Evolutionary conservation across 2,888 invertebrate species (phyloP).

Genomic region (Geophilus truncorum): DNA sequence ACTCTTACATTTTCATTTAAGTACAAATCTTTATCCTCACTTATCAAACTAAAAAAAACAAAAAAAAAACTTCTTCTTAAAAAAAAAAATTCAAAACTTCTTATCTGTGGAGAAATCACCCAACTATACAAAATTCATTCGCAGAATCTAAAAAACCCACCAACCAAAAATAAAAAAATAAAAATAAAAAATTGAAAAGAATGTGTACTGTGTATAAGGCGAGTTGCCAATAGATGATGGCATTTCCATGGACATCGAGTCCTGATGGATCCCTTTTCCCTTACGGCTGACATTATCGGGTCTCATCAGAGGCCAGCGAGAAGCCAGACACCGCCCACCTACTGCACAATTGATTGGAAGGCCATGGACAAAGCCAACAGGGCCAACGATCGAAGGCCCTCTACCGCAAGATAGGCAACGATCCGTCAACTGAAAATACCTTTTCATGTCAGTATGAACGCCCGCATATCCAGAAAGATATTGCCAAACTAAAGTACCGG

Average conservation of each 20-base stretch:
- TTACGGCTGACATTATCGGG: slow-evolving; percentile 7
- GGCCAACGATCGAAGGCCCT: neutral
- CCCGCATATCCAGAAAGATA: neutral
- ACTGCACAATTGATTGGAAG: slow-evolving; percentile 7
- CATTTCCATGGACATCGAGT: slow-evolving; percentile 2
- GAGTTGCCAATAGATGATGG: slow-evolving; percentile 15
- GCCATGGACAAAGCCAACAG: slow-evolving; percentile 13
- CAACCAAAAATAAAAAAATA: neutral
- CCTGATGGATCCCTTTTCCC: neutral
- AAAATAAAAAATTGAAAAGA: too few species aligned
- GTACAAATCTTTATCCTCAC: too few species aligned
- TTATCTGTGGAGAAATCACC: neutral
- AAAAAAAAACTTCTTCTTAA: too few species aligned
- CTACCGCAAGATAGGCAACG: neutral
- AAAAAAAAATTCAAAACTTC: neutral
- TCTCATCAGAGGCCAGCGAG: slow-evolving; percentile 7
- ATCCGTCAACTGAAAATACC: neutral
- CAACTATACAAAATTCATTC: neutral
- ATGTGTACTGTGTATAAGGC: neutral
- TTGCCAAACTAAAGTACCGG: too few species aligned
- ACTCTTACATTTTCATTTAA: too few species aligned
- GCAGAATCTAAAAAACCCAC: too few species aligned
- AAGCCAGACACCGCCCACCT: slow-evolving; percentile 6
- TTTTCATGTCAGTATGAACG: neutral
- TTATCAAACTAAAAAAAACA: too few species aligned